Evolutionary conservation across 2,797 vertebrate genomes (phyloP).

Genomic region (Scleropages formosus): DNA sequence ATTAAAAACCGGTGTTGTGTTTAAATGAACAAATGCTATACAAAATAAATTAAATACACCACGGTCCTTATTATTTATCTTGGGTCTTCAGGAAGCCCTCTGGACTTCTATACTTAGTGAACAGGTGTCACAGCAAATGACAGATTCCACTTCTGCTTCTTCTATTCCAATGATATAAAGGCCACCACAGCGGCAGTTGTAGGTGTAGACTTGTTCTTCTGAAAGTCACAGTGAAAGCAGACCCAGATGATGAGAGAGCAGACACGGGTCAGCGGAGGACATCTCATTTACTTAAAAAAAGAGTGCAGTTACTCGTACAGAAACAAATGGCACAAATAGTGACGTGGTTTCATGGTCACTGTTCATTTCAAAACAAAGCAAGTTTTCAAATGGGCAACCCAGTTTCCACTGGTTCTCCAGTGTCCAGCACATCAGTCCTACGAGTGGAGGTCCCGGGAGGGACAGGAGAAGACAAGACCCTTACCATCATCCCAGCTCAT

Average conservation of each 20-base stretch:
- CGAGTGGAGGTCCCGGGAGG: neutral
- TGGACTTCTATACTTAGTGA: conserved; percentile 69
- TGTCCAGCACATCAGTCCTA: neutral
- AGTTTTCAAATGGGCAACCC: no score
- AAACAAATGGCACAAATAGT: no score
- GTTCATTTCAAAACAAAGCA: no score
- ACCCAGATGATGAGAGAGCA: neutral
- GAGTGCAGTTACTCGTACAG: neutral
- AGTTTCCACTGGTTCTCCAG: no score
- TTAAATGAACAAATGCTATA: neutral
- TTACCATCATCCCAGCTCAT: conserved; percentile 84
- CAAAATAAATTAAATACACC: conserved; percentile 17
- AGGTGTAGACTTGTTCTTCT: conserved; percentile 54
- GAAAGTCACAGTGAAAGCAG: conserved; percentile 21
- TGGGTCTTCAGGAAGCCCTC: conserved; percentile 38
- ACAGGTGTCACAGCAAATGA: conserved; percentile 67
- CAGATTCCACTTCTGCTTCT: conserved; percentile 49
- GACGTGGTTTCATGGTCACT: neutral
- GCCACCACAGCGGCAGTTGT: conserved; percentile 69
- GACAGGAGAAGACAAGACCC: neutral
- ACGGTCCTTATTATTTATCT: neutral
- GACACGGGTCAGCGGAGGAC: neutral
- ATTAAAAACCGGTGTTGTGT: neutral
- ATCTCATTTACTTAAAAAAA: neutral
- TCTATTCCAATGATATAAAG: conserved; percentile 54